These are phyloP conservation scores for Caenorhabditis sp. DNA, from an alignment of 2,888 invertebrate genomes.

Conservation along the genomic window DNA sequence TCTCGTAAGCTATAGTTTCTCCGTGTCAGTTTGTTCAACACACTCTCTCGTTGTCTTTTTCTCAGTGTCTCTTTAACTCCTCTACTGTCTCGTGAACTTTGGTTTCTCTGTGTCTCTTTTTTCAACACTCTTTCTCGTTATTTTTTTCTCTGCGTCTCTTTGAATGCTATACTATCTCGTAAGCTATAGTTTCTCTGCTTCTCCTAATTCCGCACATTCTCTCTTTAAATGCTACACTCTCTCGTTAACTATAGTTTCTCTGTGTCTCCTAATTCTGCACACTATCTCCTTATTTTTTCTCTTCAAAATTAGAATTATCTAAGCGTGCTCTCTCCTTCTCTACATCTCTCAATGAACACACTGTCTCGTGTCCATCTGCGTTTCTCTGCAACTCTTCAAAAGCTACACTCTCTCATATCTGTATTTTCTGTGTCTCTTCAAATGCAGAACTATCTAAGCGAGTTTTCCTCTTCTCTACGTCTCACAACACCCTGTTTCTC, in stretches of 20 bases:
- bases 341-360: no score
- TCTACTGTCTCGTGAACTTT: neutral
- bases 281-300: neutral
- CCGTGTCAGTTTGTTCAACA: neutral
- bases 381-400: no score
- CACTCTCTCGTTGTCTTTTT: neutral
- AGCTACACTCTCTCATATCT: neutral
- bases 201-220: neutral
- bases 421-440: no score
- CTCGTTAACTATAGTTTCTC: neutral
- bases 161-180: neutral
- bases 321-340: no score
- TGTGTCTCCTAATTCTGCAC: no score
- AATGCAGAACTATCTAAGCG: no score
- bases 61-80: neutral
- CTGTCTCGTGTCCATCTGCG: no score
- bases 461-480: no score
- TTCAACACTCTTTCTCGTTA: constrained; percentile 4
- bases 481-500: no score
- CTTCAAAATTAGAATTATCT: no score
- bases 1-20: no score
- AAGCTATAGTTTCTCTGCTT: constrained; percentile 8
- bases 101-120: neutral
- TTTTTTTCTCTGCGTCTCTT: no score
- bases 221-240: neutral